Evolutionary conservation across 1,140 invertebrate genomes (phyloP), one percentile per base, ranked within the genome.

Genomic region (Drosophila saltans): DNA sequence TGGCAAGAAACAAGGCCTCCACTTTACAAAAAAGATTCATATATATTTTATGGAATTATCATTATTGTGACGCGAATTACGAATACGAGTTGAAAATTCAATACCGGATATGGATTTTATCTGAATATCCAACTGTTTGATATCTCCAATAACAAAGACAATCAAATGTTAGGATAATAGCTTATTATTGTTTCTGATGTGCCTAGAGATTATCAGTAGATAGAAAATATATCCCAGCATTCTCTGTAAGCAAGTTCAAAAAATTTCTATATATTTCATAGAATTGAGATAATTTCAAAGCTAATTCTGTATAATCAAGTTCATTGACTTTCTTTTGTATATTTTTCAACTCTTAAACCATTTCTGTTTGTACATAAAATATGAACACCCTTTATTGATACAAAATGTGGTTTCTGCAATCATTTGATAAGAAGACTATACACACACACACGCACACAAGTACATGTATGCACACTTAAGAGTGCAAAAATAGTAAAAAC

Each of bases 1-100:
- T 65, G 59, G 59, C 73, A 80, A 78, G 77, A 80, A 84, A 59
- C 57, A 59, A 21, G 33, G 16, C 57, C 16, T 11, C 56, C 48
- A 26, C 48, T 16, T 24, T 8, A 24, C 26, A 24, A 55, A 36
- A 48, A 24, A 48, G n/a, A 48, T 16, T 48, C 16, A 48, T 48
- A 21, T 48, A 7, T 48, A 7, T 48, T 48, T 40, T 40, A 40
- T 40, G 39, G 39, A 40, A 40, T 40, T 48, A 48, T 48, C 24
- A 48, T 40, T 48, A 48, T 48, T 48, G 24, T 48, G 7, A 48
- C 45, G 16, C 16, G 21, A 3, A 48, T 48, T 24, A 40, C 39
- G 3, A 40, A 40, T 11, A 3, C 16, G 2, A 48, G 11, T 24
- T 48, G 45, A 48, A 48, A 40, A 40, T 11, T 40, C 9, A 40